A percentile compares a stretch with the other conserved stretches of the same genome.
Evolutionary conservation across 2,113 vertebrate genomes (phyloP).

Genomic region (Myotis davidii): DNA sequence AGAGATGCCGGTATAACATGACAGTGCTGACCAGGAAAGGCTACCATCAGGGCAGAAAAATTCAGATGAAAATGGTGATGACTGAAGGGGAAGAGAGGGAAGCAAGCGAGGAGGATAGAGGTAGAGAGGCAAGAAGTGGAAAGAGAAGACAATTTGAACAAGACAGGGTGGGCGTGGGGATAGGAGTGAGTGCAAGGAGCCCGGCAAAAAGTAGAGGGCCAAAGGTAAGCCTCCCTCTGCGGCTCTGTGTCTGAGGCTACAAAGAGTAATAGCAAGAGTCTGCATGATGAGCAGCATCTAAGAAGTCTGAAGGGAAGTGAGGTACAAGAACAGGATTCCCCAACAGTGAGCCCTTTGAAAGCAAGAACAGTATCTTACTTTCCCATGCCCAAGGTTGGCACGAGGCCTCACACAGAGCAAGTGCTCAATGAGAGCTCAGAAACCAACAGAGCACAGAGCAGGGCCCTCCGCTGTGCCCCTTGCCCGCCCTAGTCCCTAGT

Average conservation of each 20-base stretch:
- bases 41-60: not conserved
- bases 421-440: not conserved
- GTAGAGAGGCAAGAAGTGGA: not conserved
- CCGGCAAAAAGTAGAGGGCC: not conserved
- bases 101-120: not conserved
- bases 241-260: not conserved
- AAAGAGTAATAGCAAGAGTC: not conserved
- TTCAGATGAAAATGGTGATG: not conserved
- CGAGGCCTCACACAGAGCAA: not conserved
- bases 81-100: not conserved
- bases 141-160: not conserved
- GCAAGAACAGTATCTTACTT: not conserved
- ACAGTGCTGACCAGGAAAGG: accelerated
- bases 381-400: not conserved
- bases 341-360: not conserved
- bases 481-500: accelerated
- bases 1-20: not conserved
- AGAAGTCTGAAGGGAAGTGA: not conserved
- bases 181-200: not conserved
- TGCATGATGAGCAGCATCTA: no score
- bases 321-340: not conserved
- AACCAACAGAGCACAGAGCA: not conserved
- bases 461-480: not conserved
- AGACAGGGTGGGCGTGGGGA: not conserved
- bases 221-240: not conserved